Percentiles rank a stretch among this genome's conserved stretches.
Evolutionary conservation across 2,113 vertebrate genomes (phyloP).

Genomic region (Zosterops pallidus): DNA sequence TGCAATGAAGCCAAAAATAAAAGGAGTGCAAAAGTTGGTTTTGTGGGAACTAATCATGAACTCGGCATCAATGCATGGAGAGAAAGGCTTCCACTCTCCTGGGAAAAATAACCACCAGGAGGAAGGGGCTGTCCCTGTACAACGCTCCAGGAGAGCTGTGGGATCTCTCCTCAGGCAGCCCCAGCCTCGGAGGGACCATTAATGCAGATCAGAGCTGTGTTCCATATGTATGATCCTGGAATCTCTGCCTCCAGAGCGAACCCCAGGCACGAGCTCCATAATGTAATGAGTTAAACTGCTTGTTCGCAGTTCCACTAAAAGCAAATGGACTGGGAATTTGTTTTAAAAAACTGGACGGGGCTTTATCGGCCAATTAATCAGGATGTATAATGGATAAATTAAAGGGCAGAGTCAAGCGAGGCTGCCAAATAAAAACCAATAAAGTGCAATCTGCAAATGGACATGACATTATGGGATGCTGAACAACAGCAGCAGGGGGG

Average conservation of each 20-base stretch:
- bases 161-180: not conserved
- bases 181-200: not conserved
- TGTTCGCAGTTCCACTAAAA: slow-evolving; percentile 51
- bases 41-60: not conserved
- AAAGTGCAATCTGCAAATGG: slow-evolving; percentile 58
- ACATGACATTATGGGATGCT: slow-evolving; percentile 38
- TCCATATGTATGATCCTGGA: slow-evolving; percentile 36
- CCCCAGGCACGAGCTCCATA: not conserved
- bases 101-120: not conserved
- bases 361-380: slow-evolving; percentile 71
- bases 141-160: not conserved
- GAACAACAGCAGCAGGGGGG: not conserved
- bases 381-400: slow-evolving; percentile 67
- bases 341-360: slow-evolving; percentile 59
- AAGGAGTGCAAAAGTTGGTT: not conserved
- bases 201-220: not conserved
- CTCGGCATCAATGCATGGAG: rapidly evolving
- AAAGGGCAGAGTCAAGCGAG: slow-evolving; percentile 60
- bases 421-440: slow-evolving; percentile 67
- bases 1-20: not conserved
- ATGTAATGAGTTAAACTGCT: slow-evolving; percentile 37
- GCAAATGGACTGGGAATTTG: slow-evolving; percentile 65
- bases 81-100: not conserved
- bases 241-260: not conserved
- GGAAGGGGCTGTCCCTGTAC: not conserved